Conservation (phyloP, 2,888 invertebrate species). For the Volucella zonaria region DNA sequence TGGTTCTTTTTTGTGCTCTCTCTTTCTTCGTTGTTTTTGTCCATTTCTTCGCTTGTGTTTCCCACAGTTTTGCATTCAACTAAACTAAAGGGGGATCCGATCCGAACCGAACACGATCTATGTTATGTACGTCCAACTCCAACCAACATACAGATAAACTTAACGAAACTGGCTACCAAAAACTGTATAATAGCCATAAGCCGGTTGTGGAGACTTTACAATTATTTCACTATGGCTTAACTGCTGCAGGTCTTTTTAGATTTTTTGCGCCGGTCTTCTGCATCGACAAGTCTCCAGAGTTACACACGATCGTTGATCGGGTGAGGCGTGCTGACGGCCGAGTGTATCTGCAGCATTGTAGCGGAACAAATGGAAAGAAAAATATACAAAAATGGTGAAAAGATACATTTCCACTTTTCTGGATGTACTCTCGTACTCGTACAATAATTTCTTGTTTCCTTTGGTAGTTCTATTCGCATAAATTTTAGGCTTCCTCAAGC, state of each 20-base stretch:
- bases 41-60: slow-evolving; percentile 13
- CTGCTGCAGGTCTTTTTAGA: slow-evolving; percentile 18
- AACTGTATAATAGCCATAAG: slow-evolving; percentile 21
- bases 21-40: slow-evolving; percentile 46
- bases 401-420: slow-evolving; percentile 32
- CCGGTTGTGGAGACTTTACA: slow-evolving; percentile 36
- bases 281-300: slow-evolving; percentile 23
- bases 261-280: neutral
- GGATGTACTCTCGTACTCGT: slow-evolving; percentile 9
- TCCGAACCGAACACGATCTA: too few relatives aligned
- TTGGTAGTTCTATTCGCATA: slow-evolving; percentile 42
- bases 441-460: slow-evolving; percentile 46
- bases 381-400: slow-evolving; percentile 15
- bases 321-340: neutral
- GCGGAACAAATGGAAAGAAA: slow-evolving; percentile 25
- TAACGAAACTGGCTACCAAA: slow-evolving; percentile 64
- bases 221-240: slow-evolving; percentile 18
- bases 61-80: slow-evolving; percentile 49
- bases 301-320: neutral
- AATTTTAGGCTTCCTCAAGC: slow-evolving; percentile 59
- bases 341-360: slow-evolving; percentile 4
- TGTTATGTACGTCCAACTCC: neutral
- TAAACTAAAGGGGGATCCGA: slow-evolving; percentile 7
- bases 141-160: slow-evolving; percentile 50
- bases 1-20: slow-evolving; percentile 57